Evolutionary conservation across 2,113 vertebrate species (phyloP).

Genomic region (Aplodontia rufa): DNA sequence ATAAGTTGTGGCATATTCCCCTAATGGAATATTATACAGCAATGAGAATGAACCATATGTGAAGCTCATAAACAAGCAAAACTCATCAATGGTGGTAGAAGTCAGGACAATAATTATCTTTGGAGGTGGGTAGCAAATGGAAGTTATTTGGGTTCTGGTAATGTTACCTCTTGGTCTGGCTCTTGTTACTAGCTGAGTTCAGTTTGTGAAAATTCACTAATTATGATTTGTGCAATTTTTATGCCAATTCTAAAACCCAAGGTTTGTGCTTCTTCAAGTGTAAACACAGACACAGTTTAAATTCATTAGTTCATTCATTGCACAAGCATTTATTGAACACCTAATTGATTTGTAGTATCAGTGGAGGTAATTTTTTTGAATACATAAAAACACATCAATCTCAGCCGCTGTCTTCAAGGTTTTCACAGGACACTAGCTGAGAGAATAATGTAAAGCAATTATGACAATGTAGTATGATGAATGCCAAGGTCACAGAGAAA

Average conservation of each 20-base stretch:
- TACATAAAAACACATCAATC: not conserved
- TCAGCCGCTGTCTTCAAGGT: not conserved
- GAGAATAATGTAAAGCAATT: not conserved
- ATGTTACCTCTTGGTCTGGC: not conserved
- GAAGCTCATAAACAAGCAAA: not conserved
- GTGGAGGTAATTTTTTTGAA: not conserved
- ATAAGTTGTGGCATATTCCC: not conserved
- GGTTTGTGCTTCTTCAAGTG: not conserved
- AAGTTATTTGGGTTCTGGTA: not conserved
- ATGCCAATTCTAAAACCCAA: not conserved
- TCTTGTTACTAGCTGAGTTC: not conserved
- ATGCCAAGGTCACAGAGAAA: not conserved
- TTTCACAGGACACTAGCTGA: not conserved
- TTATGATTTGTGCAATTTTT: not conserved
- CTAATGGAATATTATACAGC: not conserved
- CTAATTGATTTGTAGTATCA: slow-evolving; percentile 1
- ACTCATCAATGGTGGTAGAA: not conserved
- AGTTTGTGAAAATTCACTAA: not conserved
- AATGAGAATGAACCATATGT: not conserved
- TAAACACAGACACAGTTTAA: not conserved
- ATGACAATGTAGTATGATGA: not conserved
- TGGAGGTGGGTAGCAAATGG: not conserved
- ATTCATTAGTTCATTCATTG: not conserved
- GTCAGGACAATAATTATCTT: not conserved
- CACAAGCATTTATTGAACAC: not conserved